Evolutionary conservation across 2,797 vertebrate genomes (phyloP).

Genomic region (Macrochelys suwanniensis): DNA sequence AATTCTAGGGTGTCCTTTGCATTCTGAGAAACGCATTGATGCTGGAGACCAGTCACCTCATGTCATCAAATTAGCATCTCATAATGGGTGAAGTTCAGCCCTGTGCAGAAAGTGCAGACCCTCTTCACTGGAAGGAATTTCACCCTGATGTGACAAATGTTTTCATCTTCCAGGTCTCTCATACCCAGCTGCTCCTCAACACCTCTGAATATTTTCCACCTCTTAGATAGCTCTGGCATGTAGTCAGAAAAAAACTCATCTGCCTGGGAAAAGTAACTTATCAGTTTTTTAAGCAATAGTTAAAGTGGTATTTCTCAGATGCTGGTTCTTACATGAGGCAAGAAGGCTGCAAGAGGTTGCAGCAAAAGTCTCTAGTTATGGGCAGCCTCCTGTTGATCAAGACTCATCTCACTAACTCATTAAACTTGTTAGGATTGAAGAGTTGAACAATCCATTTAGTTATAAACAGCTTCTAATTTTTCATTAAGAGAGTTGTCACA

Average conservation of each 20-base stretch:
- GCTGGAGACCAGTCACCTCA: background rate
- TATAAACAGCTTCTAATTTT: constrained; percentile 28
- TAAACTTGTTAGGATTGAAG: constrained; percentile 12
- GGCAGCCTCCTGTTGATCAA: background rate
- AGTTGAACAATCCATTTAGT: background rate
- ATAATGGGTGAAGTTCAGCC: background rate
- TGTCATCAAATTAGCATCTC: background rate
- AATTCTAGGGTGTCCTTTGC: background rate
- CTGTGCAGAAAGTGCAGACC: rapidly evolving
- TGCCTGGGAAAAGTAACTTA: background rate
- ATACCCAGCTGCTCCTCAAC: background rate
- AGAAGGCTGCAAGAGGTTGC: background rate
- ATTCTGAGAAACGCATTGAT: background rate
- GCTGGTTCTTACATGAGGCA: background rate
- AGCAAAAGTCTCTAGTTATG: background rate
- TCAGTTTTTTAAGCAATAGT: background rate
- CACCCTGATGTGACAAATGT: background rate
- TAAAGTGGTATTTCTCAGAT: background rate
- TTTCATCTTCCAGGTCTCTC: background rate
- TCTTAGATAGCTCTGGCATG: background rate
- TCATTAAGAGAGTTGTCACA: constrained; percentile 27
- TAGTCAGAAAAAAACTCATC: background rate
- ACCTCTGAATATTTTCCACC: background rate
- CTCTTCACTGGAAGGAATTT: background rate
- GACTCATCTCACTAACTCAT: background rate